Evolutionary conservation across 2,888 invertebrate species (phyloP), one percentile per base, ranked within the genome.

Genomic region (Idaea dimidiata): DNA sequence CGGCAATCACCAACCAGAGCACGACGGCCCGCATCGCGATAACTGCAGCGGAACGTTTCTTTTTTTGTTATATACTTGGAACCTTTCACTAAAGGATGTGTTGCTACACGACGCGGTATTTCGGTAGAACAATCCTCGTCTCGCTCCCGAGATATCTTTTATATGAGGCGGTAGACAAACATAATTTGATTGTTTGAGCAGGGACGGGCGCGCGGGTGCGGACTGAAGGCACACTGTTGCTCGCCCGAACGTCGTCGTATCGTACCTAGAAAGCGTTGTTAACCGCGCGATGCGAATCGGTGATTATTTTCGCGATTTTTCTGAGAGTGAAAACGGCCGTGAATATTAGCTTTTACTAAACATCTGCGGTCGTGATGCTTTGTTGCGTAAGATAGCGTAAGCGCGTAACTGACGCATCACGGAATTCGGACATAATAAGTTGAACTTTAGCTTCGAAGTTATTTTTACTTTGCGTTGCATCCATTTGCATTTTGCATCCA

Each of bases 11-110:
- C 63, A 88, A 75, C 82, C 81, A 81, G 68, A 84, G 71, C 68
- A 82, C 75, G 69, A 70, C 65, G 59, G 79, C 76, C 66, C 78
- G 73, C 78, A 84, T 83, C 91, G 91, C 91, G 73, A 79, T 72
- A 79, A 82, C 81, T 84, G 84, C 76, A 76, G 74, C 72, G 71
- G 72, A 76, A 70, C 65, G 65, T 64, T 66, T 61, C 84, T 87
- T 88, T 84, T n/a, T 89, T 87, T 86, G 78, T 85, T 88, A 81
- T 88, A 88, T 87, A 87, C 76, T 81, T 74, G 72, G 43, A 71
- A 80, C 88, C 88, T 88, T 88, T 88, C 87, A 86, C 89, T 66
- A 78, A 79, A 82, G 78, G 80, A 82, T 77, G 76, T 75, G 80
- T 84, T 82, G 84, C 80, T 79, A 77, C 80, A 78, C 75, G 72